Evolutionary conservation across 2,113 vertebrate species (phyloP), one percentile per base, ranked within the genome.

Genomic region (Austrofundulus limnaeus): DNA sequence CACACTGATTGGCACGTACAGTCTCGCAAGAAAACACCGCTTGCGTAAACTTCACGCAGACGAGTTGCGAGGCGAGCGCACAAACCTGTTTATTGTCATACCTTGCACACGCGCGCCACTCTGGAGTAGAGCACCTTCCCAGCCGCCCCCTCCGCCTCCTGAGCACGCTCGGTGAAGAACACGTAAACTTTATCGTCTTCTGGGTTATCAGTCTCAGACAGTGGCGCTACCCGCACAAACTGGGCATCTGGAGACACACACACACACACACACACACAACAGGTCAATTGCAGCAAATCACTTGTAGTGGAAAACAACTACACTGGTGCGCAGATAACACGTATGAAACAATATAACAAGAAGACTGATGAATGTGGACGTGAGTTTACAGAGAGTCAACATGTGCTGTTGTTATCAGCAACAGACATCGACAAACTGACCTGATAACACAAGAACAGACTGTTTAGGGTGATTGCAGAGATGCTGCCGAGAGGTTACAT

Each of bases 181-280:
- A 92, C 76, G 61, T 94, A 94, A 61, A 94, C 91, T 82, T 94
- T 94, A 90, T 94, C 93, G 13, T 94, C 93, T 57, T 94, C 92
- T 17, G 89, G 88, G 80, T 94, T 94, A 91, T 92, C 92, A 65
- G 92, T 94, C 84, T 94, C 93, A 68, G 92, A 89, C 87, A 93
- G 85, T 31, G 90, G 72, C 81, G 90, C 83, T 77, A 94, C 92
- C 87, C 86, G 90, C 75, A 94, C 88, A 86, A 93, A 94, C 72
- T 92, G 89, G 74, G 93, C 90, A 75, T 92, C 93, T 94, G 86
- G 57, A 28, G 43, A 51, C 21, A 25, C 46, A 67, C 21, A 62
- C 20, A 50, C 15, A n/a, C n/a, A n/a, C 21, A 20, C 2, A 49
- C 2, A 34, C 41, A 66, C 31, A 16, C 39, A 8, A 19, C 34